A percentile compares a stretch with the other conserved stretches of the same genome.
These are phyloP conservation scores for Oreocharis arfaki DNA, from an alignment of 2,113 vertebrate species.

Conservation along the genomic window DNA sequence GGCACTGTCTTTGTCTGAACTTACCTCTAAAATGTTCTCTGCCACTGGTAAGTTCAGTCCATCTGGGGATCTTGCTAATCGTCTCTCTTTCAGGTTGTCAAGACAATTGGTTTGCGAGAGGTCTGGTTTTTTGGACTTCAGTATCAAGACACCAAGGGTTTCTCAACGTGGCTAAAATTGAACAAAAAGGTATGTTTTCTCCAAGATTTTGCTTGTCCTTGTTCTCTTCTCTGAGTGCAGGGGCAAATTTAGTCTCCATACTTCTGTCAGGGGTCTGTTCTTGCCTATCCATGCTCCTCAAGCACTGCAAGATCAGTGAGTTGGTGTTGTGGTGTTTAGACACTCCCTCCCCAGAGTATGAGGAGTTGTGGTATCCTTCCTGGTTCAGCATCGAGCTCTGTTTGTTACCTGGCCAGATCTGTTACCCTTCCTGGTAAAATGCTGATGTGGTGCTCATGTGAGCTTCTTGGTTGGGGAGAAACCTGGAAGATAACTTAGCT, in stretches of 20 bases:
- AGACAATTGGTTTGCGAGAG: constrained; percentile 95
- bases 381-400: not conserved
- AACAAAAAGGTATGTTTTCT: constrained; percentile 90
- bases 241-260: not conserved
- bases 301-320: not conserved
- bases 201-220: not conserved
- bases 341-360: not conserved
- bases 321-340: not conserved
- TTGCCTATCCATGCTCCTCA: not conserved
- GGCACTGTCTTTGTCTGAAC: not conserved
- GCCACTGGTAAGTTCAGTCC: not conserved
- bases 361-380: not conserved
- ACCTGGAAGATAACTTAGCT: not conserved
- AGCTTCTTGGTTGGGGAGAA: not conserved
- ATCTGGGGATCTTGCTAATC: not conserved
- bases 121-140: constrained; percentile 99
- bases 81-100: constrained; percentile 84
- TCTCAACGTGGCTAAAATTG: constrained; percentile 96
- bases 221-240: not conserved
- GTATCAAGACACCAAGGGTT: constrained; percentile 97
- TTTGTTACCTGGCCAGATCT: not conserved
- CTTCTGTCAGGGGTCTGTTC: not conserved
- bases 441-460: not conserved
- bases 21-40: fast-evolving
- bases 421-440: not conserved